Evolutionary conservation across 2,113 vertebrate species (phyloP).

Genomic region (Carassius auratus): DNA sequence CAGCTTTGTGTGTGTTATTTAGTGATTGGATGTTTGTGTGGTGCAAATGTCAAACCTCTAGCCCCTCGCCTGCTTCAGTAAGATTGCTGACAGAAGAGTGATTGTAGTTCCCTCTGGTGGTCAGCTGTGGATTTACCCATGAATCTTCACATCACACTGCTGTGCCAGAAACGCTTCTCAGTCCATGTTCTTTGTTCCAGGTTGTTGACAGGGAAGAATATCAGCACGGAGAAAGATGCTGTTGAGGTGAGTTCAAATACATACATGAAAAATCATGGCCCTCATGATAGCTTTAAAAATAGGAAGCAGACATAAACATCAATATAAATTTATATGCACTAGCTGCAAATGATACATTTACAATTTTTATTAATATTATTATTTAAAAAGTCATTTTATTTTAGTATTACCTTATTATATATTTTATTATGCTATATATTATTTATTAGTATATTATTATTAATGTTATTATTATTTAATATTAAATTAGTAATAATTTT

Average conservation of each 20-base stretch:
- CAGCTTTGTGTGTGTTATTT: not conserved
- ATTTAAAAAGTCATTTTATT: too few species aligned
- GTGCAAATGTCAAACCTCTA: constrained; percentile 1
- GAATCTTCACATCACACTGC: not conserved
- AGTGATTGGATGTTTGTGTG: not conserved
- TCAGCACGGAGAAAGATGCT: constrained; percentile 91
- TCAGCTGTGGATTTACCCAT: not conserved
- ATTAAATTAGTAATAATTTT: too few species aligned
- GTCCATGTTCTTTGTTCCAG: constrained; percentile 70
- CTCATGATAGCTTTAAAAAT: not conserved
- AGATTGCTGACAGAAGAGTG: not conserved
- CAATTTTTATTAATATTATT: not conserved
- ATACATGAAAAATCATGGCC: not conserved
- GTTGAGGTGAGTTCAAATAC: constrained; percentile 76
- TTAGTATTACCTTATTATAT: not conserved
- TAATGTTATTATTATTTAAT: too few species aligned
- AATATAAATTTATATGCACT: not conserved
- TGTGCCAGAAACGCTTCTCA: not conserved
- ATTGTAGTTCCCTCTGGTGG: constrained; percentile 35
- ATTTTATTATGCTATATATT: too few species aligned
- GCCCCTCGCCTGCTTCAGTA: too few species aligned
- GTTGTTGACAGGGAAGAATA: constrained; percentile 90
- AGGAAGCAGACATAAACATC: not conserved
- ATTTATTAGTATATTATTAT: too few species aligned
- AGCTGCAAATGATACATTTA: not conserved